Conservation (phyloP, 2,888 invertebrate genomes). For the Osedax fenrisi region DNA sequence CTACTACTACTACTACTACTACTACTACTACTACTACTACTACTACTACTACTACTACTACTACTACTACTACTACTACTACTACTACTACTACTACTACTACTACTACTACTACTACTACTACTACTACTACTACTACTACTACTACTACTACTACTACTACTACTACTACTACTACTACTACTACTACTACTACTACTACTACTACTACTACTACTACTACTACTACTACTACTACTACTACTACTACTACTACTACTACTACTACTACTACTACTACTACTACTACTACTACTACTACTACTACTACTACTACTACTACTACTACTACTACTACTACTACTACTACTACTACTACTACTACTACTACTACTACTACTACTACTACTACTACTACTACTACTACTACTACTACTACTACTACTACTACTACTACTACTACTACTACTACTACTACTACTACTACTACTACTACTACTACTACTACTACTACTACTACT, state of each 20-base stretch:
- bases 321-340: neutral
- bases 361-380: constrained; percentile 2
- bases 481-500: neutral
- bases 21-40: neutral
- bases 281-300: neutral
- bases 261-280: neutral
- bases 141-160: neutral
- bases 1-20: neutral
- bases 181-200: neutral
- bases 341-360: neutral
- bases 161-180: neutral
- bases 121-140: neutral
- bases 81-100: neutral
- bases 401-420: neutral
- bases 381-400: neutral
- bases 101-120: neutral
- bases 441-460: neutral
- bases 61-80: neutral
- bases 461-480: neutral
- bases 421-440: neutral
- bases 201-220: neutral
- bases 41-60: neutral
- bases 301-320: neutral
- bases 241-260: neutral
- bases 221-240: neutral